Percentiles rank a stretch among this genome's conserved stretches.
phyloP scores from a whole-genome alignment of 2,888 invertebrate species.

The Caenorhabditis wallacei region DNA sequence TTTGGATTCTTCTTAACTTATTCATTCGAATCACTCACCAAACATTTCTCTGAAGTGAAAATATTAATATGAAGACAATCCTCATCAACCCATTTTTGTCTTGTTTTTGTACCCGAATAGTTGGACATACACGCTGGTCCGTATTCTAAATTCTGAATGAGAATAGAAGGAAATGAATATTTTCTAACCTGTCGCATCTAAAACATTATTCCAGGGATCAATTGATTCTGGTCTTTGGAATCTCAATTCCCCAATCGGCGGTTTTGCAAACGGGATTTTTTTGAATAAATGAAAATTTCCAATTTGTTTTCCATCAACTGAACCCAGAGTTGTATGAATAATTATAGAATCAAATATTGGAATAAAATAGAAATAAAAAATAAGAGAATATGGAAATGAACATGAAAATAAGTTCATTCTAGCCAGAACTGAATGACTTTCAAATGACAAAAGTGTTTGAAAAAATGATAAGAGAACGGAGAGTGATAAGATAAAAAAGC shows the following conservation, averaged over 20 bases:
- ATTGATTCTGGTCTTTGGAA: conserved; percentile 68
- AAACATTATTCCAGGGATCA: conserved; percentile 69
- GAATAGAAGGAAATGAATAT: not conserved
- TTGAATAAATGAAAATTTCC: conserved; percentile 41
- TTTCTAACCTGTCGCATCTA: conserved; percentile 61
- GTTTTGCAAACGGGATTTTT: conserved; percentile 74
- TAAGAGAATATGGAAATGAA: not conserved
- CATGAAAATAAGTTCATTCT: not conserved
- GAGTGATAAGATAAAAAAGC: conserved; percentile 29
- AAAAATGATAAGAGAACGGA: conserved; percentile 8
- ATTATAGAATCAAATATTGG: not conserved
- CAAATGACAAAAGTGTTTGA: conserved; percentile 1
- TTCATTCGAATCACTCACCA: conserved; percentile 41
- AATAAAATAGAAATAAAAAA: not conserved
- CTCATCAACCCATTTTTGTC: conserved; percentile 75
- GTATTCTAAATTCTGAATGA: conserved; percentile 58
- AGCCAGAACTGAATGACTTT: not conserved
- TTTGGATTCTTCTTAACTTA: not conserved
- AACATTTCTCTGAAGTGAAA: conserved; percentile 72
- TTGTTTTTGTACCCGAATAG: conserved; percentile 68
- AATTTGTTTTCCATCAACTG: conserved; percentile 21
- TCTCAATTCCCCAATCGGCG: conserved; percentile 75
- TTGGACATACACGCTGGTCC: conserved; percentile 77
- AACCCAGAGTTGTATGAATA: conserved; percentile 24
- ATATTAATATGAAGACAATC: conserved; percentile 77